phyloP scores from a whole-genome alignment of 2,888 invertebrate species.

The Salticus scenicus region DNA sequence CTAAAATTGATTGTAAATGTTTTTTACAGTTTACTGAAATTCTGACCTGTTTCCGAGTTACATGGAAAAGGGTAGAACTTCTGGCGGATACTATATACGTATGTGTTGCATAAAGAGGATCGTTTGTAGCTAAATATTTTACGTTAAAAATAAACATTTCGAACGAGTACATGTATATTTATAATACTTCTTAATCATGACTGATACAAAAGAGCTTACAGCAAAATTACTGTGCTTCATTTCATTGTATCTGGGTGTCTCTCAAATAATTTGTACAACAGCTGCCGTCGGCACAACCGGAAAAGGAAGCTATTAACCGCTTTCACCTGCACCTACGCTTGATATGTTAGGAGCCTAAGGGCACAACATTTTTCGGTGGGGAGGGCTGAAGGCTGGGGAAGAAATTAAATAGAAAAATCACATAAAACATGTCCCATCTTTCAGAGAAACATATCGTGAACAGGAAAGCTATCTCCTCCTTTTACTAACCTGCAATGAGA shows the following conservation, averaged over 20 bases:
- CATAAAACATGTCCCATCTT: neutral
- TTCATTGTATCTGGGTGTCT: slow-evolving; percentile 8
- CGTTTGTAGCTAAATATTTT: no score
- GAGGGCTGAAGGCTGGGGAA: neutral
- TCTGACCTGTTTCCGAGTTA: no score
- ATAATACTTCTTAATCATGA: no score
- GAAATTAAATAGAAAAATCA: neutral
- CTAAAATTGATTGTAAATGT: no score
- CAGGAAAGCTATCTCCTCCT: slow-evolving; percentile 26
- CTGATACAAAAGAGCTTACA: no score
- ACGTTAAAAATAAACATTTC: no score
- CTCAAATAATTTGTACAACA: slow-evolving; percentile 6
- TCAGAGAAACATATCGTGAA: slow-evolving; percentile 14
- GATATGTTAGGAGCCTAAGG: slow-evolving; percentile 25
- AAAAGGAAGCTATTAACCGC: slow-evolving; percentile 54
- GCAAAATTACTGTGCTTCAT: neutral
- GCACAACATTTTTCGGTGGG: slow-evolving; percentile 18
- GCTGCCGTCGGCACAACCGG: slow-evolving; percentile 39
- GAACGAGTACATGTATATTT: no score
- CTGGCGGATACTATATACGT: no score
- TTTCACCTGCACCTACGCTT: slow-evolving; percentile 57
- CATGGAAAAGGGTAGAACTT: no score
- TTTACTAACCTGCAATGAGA: slow-evolving; percentile 27
- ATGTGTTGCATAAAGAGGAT: no score
- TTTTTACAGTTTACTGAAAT: no score